Base-by-base conservation (phyloP, 2,113 vertebrate genomes). In the Brachypteracias leptosomus region DNA sequence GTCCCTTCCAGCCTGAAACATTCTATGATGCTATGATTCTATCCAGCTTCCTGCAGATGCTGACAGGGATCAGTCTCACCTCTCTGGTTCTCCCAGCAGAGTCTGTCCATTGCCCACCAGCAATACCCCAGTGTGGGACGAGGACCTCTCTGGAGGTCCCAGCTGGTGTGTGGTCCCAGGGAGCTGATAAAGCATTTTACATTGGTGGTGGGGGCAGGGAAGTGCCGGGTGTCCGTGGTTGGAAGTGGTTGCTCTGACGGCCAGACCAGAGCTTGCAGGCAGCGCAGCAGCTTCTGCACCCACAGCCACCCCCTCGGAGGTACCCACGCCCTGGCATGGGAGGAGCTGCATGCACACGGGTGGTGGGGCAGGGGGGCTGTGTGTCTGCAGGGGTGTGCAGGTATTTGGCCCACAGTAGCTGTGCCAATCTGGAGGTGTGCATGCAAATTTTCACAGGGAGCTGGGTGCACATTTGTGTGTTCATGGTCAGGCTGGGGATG, bases 191-290 rank as follows among this genome's bases (percentile, higher is more conserved):
- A 74, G 55, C 55, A 31, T 74, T 94, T 78, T 38, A 11, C 46
- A 80, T n/a, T 2, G 11, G 4, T 0, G 0, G 15, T 14, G 22
- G 58, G 26, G 78, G 20, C 82, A 0, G 31, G 38, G 38, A 18
- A 78, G 11, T 0, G 0, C 36, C 0, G 20, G 31, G n/a, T 83
- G 58, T 26, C 75, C 0, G 0, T 1, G 2, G 73, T 72, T 4
- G 0, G 86, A 94, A 93, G 73, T 0, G 0, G 62, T 40, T 55
- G 31, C 57, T 78, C 9, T 26, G 66, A 59, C 40, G 58, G 46
- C 67, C 72, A 73, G 88, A 68, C 73, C 63, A 74, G n/a, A 33
- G 21, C 2, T 29, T 38, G 24, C 62, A 96, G 90, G 85, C 89
- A 96, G 67, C 1, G 0, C 61, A 13, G 31, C 63, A 55, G 35